These are phyloP conservation scores for Erpornis zantholeuca DNA, from an alignment of 2,113 vertebrate genomes.

Conservation along the genomic window DNA sequence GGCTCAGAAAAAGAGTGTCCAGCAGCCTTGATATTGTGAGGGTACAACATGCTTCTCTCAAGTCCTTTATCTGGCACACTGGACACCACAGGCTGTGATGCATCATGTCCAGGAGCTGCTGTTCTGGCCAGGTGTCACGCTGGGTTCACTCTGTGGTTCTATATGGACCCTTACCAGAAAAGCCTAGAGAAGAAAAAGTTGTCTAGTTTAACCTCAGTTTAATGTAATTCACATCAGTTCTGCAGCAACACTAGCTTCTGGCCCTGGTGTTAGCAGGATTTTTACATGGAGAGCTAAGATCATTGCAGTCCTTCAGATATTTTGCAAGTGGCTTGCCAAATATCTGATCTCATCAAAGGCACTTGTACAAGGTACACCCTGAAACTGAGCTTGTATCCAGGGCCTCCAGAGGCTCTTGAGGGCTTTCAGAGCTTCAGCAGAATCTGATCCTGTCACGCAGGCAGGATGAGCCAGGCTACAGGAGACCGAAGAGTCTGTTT, in stretches of 20 bases:
- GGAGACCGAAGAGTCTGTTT: background rate
- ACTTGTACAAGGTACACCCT: background rate
- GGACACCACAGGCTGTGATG: background rate
- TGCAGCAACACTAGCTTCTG: background rate
- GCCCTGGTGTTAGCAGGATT: background rate
- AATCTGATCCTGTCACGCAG: background rate
- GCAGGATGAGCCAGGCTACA: background rate
- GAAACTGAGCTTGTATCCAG: background rate
- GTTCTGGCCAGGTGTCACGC: fast-evolving
- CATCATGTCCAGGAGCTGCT: background rate
- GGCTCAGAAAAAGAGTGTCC: background rate
- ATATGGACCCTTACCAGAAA: background rate
- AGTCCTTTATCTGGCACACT: background rate
- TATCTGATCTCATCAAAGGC: background rate
- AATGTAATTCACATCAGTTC: background rate
- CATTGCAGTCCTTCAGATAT: background rate
- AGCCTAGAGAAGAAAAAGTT: background rate
- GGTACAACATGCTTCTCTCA: background rate
- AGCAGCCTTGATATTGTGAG: background rate
- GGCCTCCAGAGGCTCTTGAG: background rate
- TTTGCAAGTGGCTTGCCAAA: conserved; percentile 1
- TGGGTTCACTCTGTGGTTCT: background rate
- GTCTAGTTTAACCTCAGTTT: background rate
- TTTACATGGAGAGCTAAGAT: background rate
- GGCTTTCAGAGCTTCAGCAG: background rate